Percentiles rank a stretch among this genome's conserved stretches.
Evolutionary conservation across 1,140 invertebrate species (phyloP).

Genomic region (Drosophila insularis): DNA sequence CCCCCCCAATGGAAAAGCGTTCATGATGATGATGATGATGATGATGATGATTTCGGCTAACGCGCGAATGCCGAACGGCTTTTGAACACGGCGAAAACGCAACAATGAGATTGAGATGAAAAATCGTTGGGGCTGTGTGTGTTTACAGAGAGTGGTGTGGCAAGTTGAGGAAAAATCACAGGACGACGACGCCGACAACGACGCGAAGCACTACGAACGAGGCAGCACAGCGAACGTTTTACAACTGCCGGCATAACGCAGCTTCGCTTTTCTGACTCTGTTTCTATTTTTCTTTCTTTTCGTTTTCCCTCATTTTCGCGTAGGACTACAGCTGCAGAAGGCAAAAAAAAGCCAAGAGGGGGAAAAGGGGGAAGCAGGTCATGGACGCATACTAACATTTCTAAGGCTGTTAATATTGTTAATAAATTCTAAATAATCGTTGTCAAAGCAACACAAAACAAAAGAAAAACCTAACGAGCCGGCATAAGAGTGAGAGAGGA

Average conservation of each 20-base stretch:
- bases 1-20: conserved; percentile 33
- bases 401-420: neutral
- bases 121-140: neutral
- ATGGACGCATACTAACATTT: neutral
- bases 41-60: conserved; percentile 13
- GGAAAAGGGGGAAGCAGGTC: neutral
- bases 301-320: neutral
- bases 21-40: conserved; percentile 22
- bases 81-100: conserved; percentile 30
- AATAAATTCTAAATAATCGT: conserved; percentile 4
- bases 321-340: neutral
- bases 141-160: neutral
- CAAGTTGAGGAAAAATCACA: conserved; percentile 5
- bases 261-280: neutral
- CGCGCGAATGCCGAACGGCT: conserved; percentile 40
- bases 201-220: neutral
- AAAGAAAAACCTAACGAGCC: neutral
- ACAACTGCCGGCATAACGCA: conserved; percentile 6
- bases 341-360: too few relatives aligned
- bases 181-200: conserved; percentile 4
- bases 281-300: neutral
- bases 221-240: neutral
- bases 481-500: too few relatives aligned
- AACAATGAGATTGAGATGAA: conserved; percentile 14
- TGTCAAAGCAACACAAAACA: neutral